Evolutionary conservation across 2,797 vertebrate species (phyloP), one percentile per base, ranked within the genome.

Genomic region (Cyclura pinguis): DNA sequence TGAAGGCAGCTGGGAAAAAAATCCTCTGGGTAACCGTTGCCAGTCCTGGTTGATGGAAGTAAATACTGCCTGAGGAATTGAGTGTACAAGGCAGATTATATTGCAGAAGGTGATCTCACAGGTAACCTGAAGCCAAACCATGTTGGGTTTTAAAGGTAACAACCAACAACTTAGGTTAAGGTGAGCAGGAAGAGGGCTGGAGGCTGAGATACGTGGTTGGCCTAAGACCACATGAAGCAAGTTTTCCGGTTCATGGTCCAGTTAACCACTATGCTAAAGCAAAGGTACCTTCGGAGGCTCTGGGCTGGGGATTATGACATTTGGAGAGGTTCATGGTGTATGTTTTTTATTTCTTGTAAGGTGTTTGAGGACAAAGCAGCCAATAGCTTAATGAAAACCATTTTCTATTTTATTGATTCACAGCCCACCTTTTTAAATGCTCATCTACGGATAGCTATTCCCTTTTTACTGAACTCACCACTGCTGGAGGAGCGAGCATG

Each of bases 401-500:
- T 0, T 0, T 64, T 59, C 69, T 7, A 4, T 22, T 62, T 62
- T 20, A 88, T 92, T 83, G n/a, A 72, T 22, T 6, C 42, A 22
- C 14, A 18, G 67, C 20, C 18, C 24, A 3, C 29, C 27, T 47
- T 69, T 16, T 20, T 50, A 42, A 32, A n/a, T 69, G 22, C 42
- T 35, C 80, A 59, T 13, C n/a, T 2, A 24, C 10, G 74, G 13
- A 29, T 69, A 16, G 80, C 38, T 1, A 78, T 67, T 76, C 91
- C 82, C 14, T 86, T 57, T 69, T n/a, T 64, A 84, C 10, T 38
- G 9, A 35, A 88, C 90, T 96, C 96, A 98, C 98, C 98, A 0
- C 96, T 98, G 93, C 96, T 96, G 88, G 97, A 94, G 64, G 97
- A 98, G 80, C 95, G 97, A 38, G 96, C 96, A 84, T 97, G 97